Conservation (phyloP, 2,113 vertebrate genomes). For the Otolemur garnettii region DNA sequence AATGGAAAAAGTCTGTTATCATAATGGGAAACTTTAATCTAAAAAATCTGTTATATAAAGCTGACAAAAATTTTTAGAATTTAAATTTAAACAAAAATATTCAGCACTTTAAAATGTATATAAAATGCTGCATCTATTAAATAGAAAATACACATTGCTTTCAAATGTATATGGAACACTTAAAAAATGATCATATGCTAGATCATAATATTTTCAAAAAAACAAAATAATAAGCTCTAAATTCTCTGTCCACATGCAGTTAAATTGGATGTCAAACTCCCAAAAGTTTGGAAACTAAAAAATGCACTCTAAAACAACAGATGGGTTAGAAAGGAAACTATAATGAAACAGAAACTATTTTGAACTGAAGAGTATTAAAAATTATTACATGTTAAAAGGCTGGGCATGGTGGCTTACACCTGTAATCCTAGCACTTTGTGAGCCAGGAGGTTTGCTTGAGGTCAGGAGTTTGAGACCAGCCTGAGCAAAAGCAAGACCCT, state of each 20-base stretch:
- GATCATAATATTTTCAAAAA: slow-evolving; percentile 24
- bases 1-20: neutral
- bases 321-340: neutral
- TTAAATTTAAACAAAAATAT: slow-evolving; percentile 31
- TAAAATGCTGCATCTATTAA: neutral
- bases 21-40: neutral
- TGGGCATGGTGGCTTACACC: too few relatives aligned
- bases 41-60: neutral
- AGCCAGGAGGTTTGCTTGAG: too few relatives aligned
- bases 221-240: neutral
- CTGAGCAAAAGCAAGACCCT: too few relatives aligned
- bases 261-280: slow-evolving; percentile 13
- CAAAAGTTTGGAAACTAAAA: slow-evolving; percentile 17
- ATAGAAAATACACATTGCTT: neutral
- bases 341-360: slow-evolving; percentile 10
- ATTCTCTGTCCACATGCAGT: neutral
- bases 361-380: neutral
- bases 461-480: too few relatives aligned
- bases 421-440: too few relatives aligned
- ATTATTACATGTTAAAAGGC: neutral
- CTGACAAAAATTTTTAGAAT: neutral
- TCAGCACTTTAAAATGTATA: neutral
- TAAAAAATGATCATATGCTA: neutral
- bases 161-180: neutral
- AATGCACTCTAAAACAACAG: neutral